Base-by-base conservation (phyloP, 2,888 invertebrate species). In the Drosophila rubida region DNA sequence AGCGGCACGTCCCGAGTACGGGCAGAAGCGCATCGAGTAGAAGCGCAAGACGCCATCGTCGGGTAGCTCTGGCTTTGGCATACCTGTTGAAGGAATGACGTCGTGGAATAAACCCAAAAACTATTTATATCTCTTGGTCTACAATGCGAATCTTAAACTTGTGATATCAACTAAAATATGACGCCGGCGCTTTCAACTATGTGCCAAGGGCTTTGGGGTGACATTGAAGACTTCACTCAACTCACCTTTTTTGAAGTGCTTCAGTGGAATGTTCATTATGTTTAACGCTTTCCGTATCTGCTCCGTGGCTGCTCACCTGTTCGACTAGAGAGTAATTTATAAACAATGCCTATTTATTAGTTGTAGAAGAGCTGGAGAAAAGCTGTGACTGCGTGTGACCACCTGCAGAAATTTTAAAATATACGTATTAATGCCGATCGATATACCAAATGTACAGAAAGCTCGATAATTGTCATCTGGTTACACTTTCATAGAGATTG, bases 1-100 rank as follows among this genome's bases (percentile, higher is more conserved):
- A 64, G 96, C 94, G 53, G 94, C 94, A 72, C 97, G 93, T 87
- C 97, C 96, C 0, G 96, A 95, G 78, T 94, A 97, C 0, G 97
- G 97, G 85, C 97, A 97, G 91, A 96, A 97, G 78, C 96, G 93
- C 95, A 96, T 97, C 22, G 95, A 95, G 87, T 96, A 97, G 2
- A 97, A 89, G 5, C 96, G 94, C 60, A 96, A 90, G 89, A 95
- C 94, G 3, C 95, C 95, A 80, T 92, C 92, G 27, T 92, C 89
- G 0, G 93, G 92, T 61, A 94, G 92, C 14, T 94, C 92, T 0
- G 96, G 96, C 41, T 94, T 92, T 35, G 91, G 92, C 57, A 96
- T 95, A 80, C 96, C 96, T 96, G 69, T 70, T 55, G 7, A 16
- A 51, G 55, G 60, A 77, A 7, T 37, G 35, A 37, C 35, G 58